Percentiles rank a stretch among this genome's conserved stretches.
Evolutionary conservation across 2,888 invertebrate species (phyloP).

Genomic region (Andrena hattorfiana): DNA sequence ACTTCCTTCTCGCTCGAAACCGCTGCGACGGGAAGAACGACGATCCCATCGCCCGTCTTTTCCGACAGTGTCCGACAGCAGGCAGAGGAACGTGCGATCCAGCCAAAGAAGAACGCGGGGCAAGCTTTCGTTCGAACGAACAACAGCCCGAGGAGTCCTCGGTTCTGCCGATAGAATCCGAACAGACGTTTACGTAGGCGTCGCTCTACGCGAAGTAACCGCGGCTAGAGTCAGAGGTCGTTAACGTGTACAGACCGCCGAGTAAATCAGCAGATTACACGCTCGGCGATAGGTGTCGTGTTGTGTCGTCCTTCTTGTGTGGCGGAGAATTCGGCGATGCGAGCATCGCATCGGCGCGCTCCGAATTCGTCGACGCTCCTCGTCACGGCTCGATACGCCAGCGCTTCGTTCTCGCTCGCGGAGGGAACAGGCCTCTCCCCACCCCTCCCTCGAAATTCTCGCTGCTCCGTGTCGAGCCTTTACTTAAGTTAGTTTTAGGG

Average conservation of each 20-base stretch:
- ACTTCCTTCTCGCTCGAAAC: not conserved
- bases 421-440: too few species aligned
- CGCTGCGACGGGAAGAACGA: not conserved
- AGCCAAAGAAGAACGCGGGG: constrained; percentile 74
- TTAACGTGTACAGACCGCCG: not conserved
- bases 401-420: not conserved
- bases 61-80: not conserved
- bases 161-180: not conserved
- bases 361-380: not conserved
- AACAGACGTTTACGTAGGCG: not conserved
- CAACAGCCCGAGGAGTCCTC: too few species aligned
- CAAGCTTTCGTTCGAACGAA: not conserved
- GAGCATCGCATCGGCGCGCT: not conserved
- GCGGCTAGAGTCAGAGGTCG: not conserved
- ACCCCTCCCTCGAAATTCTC: constrained; percentile 25
- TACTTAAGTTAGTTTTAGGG: constrained; percentile 37
- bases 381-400: not conserved
- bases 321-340: not conserved
- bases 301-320: not conserved
- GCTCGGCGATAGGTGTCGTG: not conserved
- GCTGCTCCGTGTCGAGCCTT: constrained; percentile 11
- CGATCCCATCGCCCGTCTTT: too few species aligned
- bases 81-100: constrained; percentile 42
- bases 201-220: not conserved
- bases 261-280: not conserved